Evolutionary conservation across 2,888 invertebrate genomes (phyloP).

Genomic region (Andrena trimmerana): DNA sequence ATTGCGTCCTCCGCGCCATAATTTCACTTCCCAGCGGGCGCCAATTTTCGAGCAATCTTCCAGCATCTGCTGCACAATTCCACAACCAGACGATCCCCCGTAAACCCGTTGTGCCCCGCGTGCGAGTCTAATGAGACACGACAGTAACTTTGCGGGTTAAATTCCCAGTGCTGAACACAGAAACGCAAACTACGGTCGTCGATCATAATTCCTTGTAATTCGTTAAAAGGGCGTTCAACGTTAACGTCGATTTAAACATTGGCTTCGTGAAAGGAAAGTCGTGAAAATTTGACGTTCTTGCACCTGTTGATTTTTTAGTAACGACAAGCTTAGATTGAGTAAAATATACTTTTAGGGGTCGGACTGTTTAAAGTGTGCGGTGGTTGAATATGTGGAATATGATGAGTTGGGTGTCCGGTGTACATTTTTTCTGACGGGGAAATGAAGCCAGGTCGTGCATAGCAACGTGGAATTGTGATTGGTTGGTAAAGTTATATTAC

Average conservation of each 20-base stretch:
- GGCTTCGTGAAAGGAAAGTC: neutral
- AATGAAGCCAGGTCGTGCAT: too few relatives aligned
- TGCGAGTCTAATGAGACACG: neutral
- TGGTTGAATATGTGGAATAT: too few relatives aligned
- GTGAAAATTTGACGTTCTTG: too few relatives aligned
- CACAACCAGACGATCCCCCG: neutral
- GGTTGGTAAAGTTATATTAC: too few relatives aligned
- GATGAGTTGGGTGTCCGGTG: too few relatives aligned
- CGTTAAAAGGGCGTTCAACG: conserved; percentile 19
- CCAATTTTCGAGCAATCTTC: neutral
- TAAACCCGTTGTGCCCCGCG: conserved; percentile 19
- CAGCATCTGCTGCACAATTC: neutral
- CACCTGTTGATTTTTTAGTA: too few relatives aligned
- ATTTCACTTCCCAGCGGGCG: neutral
- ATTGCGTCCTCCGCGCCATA: neutral
- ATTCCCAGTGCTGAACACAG: conserved; percentile 15
- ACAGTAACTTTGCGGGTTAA: conserved; percentile 13
- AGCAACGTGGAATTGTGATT: too few relatives aligned
- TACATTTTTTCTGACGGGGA: too few relatives aligned
- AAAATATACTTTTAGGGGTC: too few relatives aligned
- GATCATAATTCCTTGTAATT: conserved; percentile 6
- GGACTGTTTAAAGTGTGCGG: too few relatives aligned
- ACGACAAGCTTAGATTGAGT: too few relatives aligned
- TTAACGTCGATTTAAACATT: conserved; percentile 5
- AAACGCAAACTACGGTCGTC: conserved; percentile 7